Percentiles rank a stretch among this genome's conserved stretches.
phyloP scores from a whole-genome alignment of 2,797 vertebrate species.

The Eospalax fontanierii region DNA sequence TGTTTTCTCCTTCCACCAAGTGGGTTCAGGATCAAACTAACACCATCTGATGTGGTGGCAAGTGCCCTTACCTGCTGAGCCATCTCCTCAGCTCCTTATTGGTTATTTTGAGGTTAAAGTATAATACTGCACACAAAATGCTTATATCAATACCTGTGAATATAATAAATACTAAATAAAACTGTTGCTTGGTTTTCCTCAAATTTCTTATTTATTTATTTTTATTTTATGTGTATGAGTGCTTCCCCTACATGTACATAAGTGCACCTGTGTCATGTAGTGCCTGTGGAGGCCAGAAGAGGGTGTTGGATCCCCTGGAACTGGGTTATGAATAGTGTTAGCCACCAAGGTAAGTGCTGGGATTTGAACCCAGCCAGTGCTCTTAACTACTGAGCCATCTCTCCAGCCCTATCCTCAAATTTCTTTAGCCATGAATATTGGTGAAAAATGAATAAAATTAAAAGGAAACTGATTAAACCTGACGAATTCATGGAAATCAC shows the following conservation, averaged over 20 bases:
- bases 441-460: not conserved
- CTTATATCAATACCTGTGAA: constrained; percentile 32
- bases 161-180: not conserved
- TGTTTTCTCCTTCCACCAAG: not conserved
- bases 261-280: not conserved
- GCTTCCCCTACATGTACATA: not conserved
- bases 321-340: not conserved
- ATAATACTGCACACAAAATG: not conserved
- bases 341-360: not conserved
- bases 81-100: not conserved
- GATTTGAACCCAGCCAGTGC: too few relatives aligned
- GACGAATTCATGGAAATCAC: not conserved
- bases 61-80: too few relatives aligned
- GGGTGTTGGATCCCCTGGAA: not conserved
- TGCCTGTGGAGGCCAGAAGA: not conserved
- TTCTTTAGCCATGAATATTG: not conserved
- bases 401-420: not conserved
- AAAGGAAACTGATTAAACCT: not conserved
- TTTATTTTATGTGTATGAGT: not conserved
- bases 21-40: not conserved
- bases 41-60: not conserved
- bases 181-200: not conserved
- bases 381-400: not conserved
- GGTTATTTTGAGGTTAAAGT: not conserved
- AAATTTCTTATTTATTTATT: not conserved